phyloP scores from a whole-genome alignment of 2,888 invertebrate species.

The Tachystola acroxantha region DNA sequence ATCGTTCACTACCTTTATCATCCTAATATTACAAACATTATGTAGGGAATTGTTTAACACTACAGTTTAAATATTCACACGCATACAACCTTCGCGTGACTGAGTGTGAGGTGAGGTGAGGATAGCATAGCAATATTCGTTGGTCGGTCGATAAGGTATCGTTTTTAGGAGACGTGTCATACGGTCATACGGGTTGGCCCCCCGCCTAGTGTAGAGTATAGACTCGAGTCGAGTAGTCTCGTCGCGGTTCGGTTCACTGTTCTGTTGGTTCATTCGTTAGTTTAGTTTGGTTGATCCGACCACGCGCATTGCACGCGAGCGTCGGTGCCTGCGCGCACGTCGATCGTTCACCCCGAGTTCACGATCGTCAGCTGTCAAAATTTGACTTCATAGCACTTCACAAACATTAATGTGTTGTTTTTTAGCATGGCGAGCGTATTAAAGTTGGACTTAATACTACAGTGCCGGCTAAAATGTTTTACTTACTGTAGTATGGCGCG shows the following conservation, averaged over 20 bases:
- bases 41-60: too few species aligned
- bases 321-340: conserved; percentile 38
- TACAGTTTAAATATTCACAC: too few species aligned
- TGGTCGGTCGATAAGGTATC: conserved; percentile 59
- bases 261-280: too few species aligned
- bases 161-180: conserved; percentile 50
- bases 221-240: conserved; percentile 9
- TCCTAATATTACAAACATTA: too few species aligned
- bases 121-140: too few species aligned
- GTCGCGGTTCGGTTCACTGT: conserved; percentile 7
- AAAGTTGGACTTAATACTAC: conserved; percentile 18
- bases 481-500: conserved; percentile 31
- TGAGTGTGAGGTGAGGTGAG: too few species aligned
- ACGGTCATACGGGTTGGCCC: conserved; percentile 40
- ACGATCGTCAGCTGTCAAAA: conserved; percentile 67
- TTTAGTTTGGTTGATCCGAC: conserved; percentile 51
- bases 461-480: conserved; percentile 11
- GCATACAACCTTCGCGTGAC: too few species aligned
- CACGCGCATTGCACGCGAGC: conserved; percentile 49
- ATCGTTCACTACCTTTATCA: too few species aligned
- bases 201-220: conserved; percentile 37
- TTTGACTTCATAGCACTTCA: conserved; percentile 52
- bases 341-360: conserved; percentile 44
- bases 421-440: conserved; percentile 24
- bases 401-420: conserved; percentile 30